Evolutionary conservation across 2,797 vertebrate species (phyloP), one percentile per base, ranked within the genome.

Genomic region (Mormyrops attenuatus): DNA sequence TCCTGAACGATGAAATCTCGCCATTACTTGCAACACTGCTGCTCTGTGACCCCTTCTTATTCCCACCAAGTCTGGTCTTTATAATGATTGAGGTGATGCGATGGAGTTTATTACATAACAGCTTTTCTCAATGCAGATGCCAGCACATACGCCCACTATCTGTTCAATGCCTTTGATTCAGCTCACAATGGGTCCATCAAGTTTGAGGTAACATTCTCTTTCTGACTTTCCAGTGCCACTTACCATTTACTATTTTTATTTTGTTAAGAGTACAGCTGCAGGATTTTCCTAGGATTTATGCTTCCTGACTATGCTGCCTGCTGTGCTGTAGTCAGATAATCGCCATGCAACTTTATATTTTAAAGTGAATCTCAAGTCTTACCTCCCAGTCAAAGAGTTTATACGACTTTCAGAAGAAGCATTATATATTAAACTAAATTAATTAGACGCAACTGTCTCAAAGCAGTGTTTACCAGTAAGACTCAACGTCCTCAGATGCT

Each of bases 71-170:
- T 47, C 77, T 82, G 77, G 41, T 82, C 7, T 82, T 47, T 22
- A 82, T 82, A 47, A n/a, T 47, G 77, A 20, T 82, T n/a, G 20
- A 3, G 38, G 20, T 82, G 77, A 82, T 47, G 77, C 8, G 20
- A 47, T 89, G 26, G 1, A 86, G 15, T 60, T 38, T n/a, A 84
- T 85, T 17, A 90, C 20, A 89, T 82, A 47, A 41, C n/a, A 60
- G 88, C 41, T 87, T 91, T 26, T 80, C 92, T 92, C 91, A 87
- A 96, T 96, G 63, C 97, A 99, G 98, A 99, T 93, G 98, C 98
- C 88, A 98, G 97, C 93, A 99, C 94, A 88, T 99, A 99, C 0
- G 98, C 98, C 9, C 98, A 99, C 96, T 99, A 99, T 94, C 98
- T 99, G 91, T 99, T 99, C 91, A 98, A 97, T 0, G 97, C 98